Conservation (phyloP, 1,140 invertebrate species). For the Drosophila pruinosa region DNA sequence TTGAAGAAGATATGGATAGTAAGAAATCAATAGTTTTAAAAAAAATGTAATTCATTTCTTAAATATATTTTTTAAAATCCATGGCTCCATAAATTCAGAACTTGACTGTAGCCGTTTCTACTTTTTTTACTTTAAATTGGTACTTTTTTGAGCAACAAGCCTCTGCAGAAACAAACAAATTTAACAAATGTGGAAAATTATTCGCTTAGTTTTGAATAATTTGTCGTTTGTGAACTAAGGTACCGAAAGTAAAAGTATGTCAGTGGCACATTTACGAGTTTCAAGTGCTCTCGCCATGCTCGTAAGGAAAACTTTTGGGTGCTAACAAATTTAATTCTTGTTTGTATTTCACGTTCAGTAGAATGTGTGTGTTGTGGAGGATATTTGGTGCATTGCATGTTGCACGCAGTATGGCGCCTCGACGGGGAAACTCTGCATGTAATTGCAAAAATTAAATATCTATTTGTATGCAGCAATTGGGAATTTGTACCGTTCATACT, state of each 20-base stretch:
- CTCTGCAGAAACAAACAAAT: not conserved
- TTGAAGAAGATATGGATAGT: too few species aligned
- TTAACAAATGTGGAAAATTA: constrained; percentile 11
- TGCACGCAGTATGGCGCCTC: constrained; percentile 15
- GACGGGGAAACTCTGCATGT: constrained; percentile 39
- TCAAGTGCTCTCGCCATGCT: not conserved
- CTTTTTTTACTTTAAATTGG: not conserved
- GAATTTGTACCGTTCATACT: constrained; percentile 43
- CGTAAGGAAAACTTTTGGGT: constrained; percentile 21
- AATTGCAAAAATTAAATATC: constrained; percentile 76
- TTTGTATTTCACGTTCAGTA: constrained; percentile 54
- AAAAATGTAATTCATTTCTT: too few species aligned
- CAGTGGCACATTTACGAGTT: constrained; percentile 44
- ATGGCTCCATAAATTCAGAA: too few species aligned
- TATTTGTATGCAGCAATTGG: constrained; percentile 57
- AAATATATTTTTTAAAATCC: not conserved
- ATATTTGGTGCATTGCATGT: constrained; percentile 33
- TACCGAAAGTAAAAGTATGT: constrained; percentile 24
- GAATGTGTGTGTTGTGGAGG: constrained; percentile 20
- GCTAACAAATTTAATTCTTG: constrained; percentile 60
- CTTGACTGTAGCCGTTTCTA: too few species aligned
- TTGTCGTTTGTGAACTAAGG: constrained; percentile 4
- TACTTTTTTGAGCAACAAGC: not conserved
- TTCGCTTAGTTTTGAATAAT: constrained; percentile 19
- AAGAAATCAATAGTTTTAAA: too few species aligned